A percentile compares a stretch with the other conserved stretches of the same genome.
Evolutionary conservation across 2,113 vertebrate genomes (phyloP).

Genomic region (Corynorhinus townsendii): DNA sequence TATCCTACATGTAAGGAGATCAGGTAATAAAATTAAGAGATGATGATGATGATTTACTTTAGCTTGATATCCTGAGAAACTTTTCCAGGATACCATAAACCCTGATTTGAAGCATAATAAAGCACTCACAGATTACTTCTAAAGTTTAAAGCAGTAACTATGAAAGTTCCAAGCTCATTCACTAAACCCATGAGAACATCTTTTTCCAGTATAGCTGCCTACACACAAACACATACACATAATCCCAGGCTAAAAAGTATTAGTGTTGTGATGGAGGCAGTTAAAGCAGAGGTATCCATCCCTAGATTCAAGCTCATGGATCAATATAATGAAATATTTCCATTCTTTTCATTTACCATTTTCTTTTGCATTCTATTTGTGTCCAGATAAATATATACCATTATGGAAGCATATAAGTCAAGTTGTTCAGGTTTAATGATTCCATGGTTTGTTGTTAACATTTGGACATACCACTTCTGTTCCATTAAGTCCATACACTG

Average conservation of each 20-base stretch:
- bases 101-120: not conserved
- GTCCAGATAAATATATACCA: not conserved
- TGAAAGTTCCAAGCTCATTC: not conserved
- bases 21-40: not conserved
- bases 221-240: not conserved
- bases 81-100: not conserved
- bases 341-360: not conserved
- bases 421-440: constrained; percentile 46
- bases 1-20: not conserved
- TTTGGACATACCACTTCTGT: not conserved
- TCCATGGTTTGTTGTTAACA: not conserved
- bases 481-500: not conserved
- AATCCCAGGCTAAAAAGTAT: not conserved
- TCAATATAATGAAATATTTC: not conserved
- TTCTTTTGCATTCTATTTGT: not conserved
- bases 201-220: not conserved
- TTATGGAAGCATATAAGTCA: not conserved
- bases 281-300: not conserved
- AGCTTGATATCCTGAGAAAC: not conserved
- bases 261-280: not conserved
- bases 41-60: not conserved
- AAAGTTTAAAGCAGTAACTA: constrained; percentile 2
- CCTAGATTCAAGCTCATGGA: not conserved
- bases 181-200: not conserved
- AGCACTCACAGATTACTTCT: constrained; percentile 18